Conservation (phyloP, 2,113 vertebrate species). For the Hystrix cristata region DNA sequence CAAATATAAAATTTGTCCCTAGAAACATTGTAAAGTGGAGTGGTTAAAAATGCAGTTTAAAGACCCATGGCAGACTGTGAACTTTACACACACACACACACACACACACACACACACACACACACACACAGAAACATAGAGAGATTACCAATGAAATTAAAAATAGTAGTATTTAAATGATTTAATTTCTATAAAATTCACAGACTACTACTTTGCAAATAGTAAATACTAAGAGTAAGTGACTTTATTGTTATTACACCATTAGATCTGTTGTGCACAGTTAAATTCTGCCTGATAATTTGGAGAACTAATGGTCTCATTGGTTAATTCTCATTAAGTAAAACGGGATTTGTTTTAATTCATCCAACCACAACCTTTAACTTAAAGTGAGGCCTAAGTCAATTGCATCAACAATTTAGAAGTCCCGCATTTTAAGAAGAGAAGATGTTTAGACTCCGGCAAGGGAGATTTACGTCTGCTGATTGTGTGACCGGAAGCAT, state of each 20-base stretch:
- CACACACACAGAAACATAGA: background rate
- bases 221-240: background rate
- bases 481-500: too few relatives aligned
- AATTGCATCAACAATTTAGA: background rate
- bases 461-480: background rate
- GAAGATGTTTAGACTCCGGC: background rate
- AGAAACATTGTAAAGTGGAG: accelerated
- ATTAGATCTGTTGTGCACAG: background rate
- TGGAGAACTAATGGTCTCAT: background rate
- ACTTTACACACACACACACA: too few relatives aligned
- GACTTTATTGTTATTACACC: background rate
- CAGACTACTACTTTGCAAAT: background rate
- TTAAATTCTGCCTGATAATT: conserved; percentile 2
- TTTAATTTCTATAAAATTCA: background rate
- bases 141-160: background rate
- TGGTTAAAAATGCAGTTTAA: background rate
- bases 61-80: background rate
- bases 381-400: background rate
- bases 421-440: background rate
- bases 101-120: too few relatives aligned
- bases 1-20: background rate
- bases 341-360: conserved; percentile 40
- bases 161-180: background rate
- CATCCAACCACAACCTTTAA: background rate
- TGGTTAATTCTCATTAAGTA: background rate